Percentiles rank a stretch among this genome's conserved stretches.
These are phyloP conservation scores for Melanargia galathea DNA, from an alignment of 2,888 invertebrate species.

Conservation along the genomic window DNA sequence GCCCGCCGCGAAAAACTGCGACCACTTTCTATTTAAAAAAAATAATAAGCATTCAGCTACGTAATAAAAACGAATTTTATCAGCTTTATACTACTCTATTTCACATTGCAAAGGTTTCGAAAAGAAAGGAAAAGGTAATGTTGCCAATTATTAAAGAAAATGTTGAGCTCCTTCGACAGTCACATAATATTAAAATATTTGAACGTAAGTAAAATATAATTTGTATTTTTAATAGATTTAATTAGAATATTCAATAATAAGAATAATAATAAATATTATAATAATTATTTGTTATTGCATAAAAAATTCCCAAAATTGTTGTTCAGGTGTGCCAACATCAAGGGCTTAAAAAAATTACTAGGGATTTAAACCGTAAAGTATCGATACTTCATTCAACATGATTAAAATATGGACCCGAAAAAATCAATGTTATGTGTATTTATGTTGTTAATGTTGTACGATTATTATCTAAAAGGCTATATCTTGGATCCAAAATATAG, in stretches of 20 bases:
- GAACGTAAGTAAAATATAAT: slow-evolving; percentile 60
- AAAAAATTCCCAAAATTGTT: too few relatives aligned
- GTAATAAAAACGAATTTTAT: background rate
- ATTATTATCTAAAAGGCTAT: too few relatives aligned
- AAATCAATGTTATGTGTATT: too few relatives aligned
- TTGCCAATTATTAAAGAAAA: slow-evolving; percentile 65
- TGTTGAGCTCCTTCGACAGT: slow-evolving; percentile 53
- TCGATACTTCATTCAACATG: background rate
- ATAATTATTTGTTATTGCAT: too few relatives aligned
- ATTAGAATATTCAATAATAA: too few relatives aligned
- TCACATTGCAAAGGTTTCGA: background rate
- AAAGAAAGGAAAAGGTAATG: slow-evolving; percentile 60
- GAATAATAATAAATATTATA: slow-evolving; percentile 17
- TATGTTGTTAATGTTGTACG: too few relatives aligned
- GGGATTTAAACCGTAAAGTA: background rate
- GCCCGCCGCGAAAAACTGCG: background rate
- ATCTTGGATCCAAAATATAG: too few relatives aligned
- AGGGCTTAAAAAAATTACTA: background rate
- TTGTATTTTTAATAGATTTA: too few relatives aligned
- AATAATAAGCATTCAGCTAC: background rate
- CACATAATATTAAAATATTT: slow-evolving; percentile 62
- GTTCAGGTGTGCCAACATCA: background rate
- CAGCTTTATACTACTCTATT: background rate
- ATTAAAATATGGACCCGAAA: too few relatives aligned
- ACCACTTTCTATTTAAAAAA: background rate